Evolutionary conservation across 92 coral and sea anemone genomes (phyloP).

Genomic region (Epizoanthus stellaris): DNA sequence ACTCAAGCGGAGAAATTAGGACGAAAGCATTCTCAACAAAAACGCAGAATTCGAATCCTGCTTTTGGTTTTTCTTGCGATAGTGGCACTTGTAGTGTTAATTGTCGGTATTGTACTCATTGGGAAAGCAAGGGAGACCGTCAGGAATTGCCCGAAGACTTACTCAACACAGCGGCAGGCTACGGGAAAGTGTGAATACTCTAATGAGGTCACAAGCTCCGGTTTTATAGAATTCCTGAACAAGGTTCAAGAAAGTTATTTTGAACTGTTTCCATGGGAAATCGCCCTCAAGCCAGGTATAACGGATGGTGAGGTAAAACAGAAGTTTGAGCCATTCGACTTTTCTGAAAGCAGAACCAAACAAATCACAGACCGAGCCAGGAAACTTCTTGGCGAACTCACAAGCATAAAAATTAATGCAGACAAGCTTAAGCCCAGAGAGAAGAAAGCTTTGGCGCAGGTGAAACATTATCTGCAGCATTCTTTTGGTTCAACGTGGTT

Average conservation of each 20-base stretch:
- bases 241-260: constrained; percentile 25
- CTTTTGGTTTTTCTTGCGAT: constrained; percentile 12
- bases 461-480: constrained; percentile 25
- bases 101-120: constrained; percentile 32
- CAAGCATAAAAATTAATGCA: constrained; percentile 18
- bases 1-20: constrained; percentile 39
- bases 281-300: constrained; percentile 6
- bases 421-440: constrained; percentile 16
- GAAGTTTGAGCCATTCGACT: constrained; percentile 27
- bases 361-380: constrained; percentile 17
- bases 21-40: constrained; percentile 1
- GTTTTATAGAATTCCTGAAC: constrained; percentile 22
- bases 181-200: constrained; percentile 10
- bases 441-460: constrained; percentile 36
- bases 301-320: constrained; percentile 7
- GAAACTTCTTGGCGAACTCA: constrained; percentile 21
- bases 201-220: constrained; percentile 8
- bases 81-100: not conserved
- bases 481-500: constrained; percentile 42
- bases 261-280: constrained; percentile 36
- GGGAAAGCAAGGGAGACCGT: not conserved
- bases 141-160: not conserved
- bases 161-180: not conserved
- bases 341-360: constrained; percentile 27
- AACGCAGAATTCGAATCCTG: constrained; percentile 12